Conservation (phyloP, 2,797 vertebrate species). For the Diplodus sargus region DNA sequence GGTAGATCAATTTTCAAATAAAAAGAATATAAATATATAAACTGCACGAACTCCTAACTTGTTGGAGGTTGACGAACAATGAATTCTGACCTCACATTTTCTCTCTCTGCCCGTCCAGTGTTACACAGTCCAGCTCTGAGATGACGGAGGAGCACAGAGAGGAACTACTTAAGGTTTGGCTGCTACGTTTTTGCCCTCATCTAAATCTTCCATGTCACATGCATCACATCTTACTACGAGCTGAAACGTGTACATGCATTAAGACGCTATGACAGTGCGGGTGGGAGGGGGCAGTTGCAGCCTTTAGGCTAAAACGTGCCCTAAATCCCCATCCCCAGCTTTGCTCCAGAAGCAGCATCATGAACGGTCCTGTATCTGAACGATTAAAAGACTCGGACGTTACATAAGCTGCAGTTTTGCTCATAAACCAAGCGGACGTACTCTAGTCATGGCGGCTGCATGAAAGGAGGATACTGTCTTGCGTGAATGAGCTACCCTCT, state of each 20-base stretch:
- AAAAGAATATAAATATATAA: not conserved
- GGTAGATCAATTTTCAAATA: not conserved
- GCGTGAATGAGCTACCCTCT: slow-evolving; percentile 61
- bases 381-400: slow-evolving; percentile 65
- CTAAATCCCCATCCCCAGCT: slow-evolving; percentile 75
- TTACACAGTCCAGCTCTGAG: slow-evolving; percentile 52
- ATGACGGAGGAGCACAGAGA: slow-evolving; percentile 48
- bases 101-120: slow-evolving; percentile 49
- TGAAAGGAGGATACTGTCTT: slow-evolving; percentile 65
- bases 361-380: slow-evolving; percentile 57
- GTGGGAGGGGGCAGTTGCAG: slow-evolving; percentile 33
- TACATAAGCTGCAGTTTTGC: slow-evolving; percentile 59
- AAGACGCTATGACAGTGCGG: slow-evolving; percentile 65
- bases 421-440: slow-evolving; percentile 26
- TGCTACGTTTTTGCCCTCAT: slow-evolving; percentile 35
- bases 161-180: slow-evolving; percentile 75
- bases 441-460: slow-evolving; percentile 43
- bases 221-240: slow-evolving; percentile 39
- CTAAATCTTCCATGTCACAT: slow-evolving; percentile 46
- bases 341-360: slow-evolving; percentile 57
- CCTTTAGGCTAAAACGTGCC: slow-evolving; percentile 77
- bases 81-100: slow-evolving; percentile 23
- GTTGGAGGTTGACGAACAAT: not conserved
- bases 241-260: slow-evolving; percentile 53
- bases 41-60: not conserved